Base-by-base conservation (phyloP, 2,797 vertebrate species). In the Enteromius unitaeniatus region DNA sequence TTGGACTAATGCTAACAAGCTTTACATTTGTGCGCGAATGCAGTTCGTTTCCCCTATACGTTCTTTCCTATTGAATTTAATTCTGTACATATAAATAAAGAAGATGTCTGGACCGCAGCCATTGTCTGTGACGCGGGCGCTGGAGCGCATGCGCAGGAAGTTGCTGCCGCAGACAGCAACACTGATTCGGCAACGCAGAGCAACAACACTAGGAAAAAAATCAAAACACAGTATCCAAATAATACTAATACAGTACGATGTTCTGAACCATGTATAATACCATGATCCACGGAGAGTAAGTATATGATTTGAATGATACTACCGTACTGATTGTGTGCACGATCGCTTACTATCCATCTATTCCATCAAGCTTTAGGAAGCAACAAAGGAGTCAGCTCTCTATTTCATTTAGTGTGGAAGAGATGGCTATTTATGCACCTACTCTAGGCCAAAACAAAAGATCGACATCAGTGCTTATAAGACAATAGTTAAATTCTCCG, bases 111-210 rank as follows among this genome's bases (percentile, higher is more conserved):
- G 81, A 83, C 58, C 77, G 26, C 80, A 87, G 85, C 88, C 85
- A 87, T 85, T 82, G 78, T 83, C 90, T 90, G 89, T 88, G 88
- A 84, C 62, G 82, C 65, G 84, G 60, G 83, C 0, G 34, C 3
- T 3, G 78, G 34, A 85, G 93, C 95, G 95, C 94, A 94, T 94
- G 95, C 95, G 93, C 93, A 84, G 91, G 91, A 94, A 94, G 94
- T 93, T 91, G 93, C 90, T 95, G 95, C 94, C 93, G 95, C 95
- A 95, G 94, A 95, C 94, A 95, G 95, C 92, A 93, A 94, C 94
- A 94, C 95, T 95, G 95, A 96, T 95, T 95, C 94, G 94, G 94
- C 92, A 91, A 89, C 92, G 92, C 91, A 91, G 89, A 91, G 92
- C 89, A 88, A 89, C 91, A 89, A 92, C 88, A 86, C 84, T 84